Conservation (phyloP, 1,140 invertebrate genomes). For the Telenomus remus region DNA sequence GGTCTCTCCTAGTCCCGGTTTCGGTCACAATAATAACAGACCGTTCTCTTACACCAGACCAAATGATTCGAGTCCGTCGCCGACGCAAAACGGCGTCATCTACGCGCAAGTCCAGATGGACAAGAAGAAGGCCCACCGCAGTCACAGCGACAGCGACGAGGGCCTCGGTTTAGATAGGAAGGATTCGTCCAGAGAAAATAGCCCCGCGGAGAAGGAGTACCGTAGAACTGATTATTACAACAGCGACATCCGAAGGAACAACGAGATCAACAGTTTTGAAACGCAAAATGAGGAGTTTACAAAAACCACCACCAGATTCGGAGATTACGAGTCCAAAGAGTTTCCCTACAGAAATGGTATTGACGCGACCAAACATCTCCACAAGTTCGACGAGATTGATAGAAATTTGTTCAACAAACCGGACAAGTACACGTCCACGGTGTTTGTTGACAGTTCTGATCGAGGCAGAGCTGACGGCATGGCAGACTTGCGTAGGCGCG, state of each 20-base stretch:
- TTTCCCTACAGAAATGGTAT: slow-evolving; percentile 43
- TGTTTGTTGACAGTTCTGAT: slow-evolving; percentile 75
- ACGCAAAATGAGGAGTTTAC: slow-evolving; percentile 63
- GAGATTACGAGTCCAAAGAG: slow-evolving; percentile 58
- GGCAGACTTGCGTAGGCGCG: slow-evolving; percentile 77
- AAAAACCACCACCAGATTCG: slow-evolving; percentile 55
- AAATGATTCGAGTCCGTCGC: slow-evolving; percentile 66
- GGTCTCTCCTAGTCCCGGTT: slow-evolving; percentile 77
- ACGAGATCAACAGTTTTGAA: slow-evolving; percentile 69
- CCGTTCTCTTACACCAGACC: slow-evolving; percentile 85
- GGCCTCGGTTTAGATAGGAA: slow-evolving; percentile 82
- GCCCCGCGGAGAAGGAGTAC: slow-evolving; percentile 71
- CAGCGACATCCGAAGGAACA: slow-evolving; percentile 65
- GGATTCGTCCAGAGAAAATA: slow-evolving; percentile 71
- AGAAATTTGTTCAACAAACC: slow-evolving; percentile 64
- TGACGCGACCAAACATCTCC: slow-evolving; percentile 47
- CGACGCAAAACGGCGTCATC: slow-evolving; percentile 76
- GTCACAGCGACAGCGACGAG: slow-evolving; percentile 84
- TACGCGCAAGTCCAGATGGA: slow-evolving; percentile 85
- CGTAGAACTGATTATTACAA: slow-evolving; percentile 66
- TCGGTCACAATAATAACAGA: slow-evolving; percentile 82
- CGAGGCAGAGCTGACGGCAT: slow-evolving; percentile 81
- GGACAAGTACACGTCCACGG: slow-evolving; percentile 69
- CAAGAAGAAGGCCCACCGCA: slow-evolving; percentile 75
- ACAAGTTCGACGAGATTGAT: slow-evolving; percentile 66